These are phyloP conservation scores for Aphaenogaster rudis DNA, from an alignment of 1,140 invertebrate species.

Conservation along the genomic window DNA sequence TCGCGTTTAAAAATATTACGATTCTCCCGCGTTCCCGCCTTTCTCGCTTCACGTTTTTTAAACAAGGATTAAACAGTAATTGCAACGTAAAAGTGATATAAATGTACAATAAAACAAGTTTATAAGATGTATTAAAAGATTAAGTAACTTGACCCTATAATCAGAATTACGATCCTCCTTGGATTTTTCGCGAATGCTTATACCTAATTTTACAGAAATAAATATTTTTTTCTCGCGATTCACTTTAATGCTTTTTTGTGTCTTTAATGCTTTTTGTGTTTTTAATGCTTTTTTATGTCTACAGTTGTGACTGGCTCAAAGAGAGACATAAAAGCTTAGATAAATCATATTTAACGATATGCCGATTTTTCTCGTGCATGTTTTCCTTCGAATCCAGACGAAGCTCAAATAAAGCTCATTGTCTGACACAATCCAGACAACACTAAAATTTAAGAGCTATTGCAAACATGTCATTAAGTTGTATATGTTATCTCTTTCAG, in stretches of 20 bases:
- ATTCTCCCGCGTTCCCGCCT: background rate
- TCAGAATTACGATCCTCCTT: background rate
- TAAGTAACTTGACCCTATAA: background rate
- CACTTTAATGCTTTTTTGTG: background rate
- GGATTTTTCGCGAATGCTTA: too few species aligned
- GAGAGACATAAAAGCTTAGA: background rate
- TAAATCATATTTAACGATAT: background rate
- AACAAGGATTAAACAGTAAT: background rate
- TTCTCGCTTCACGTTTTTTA: conserved; percentile 1
- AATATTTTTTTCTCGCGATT: background rate
- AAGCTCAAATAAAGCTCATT: background rate
- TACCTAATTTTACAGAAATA: background rate
- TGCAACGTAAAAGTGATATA: background rate
- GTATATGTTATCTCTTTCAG: background rate
- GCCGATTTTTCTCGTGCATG: background rate
- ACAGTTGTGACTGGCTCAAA: background rate
- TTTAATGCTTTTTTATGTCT: background rate
- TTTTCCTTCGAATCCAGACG: background rate
- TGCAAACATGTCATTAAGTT: background rate
- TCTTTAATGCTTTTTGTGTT: too few species aligned
- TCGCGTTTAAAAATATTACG: background rate
- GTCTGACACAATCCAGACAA: background rate
- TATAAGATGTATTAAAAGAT: background rate
- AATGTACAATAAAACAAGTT: background rate
- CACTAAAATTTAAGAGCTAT: background rate